Conservation (phyloP, 2,888 invertebrate genomes). For the Carpatolechia fugitivella region DNA sequence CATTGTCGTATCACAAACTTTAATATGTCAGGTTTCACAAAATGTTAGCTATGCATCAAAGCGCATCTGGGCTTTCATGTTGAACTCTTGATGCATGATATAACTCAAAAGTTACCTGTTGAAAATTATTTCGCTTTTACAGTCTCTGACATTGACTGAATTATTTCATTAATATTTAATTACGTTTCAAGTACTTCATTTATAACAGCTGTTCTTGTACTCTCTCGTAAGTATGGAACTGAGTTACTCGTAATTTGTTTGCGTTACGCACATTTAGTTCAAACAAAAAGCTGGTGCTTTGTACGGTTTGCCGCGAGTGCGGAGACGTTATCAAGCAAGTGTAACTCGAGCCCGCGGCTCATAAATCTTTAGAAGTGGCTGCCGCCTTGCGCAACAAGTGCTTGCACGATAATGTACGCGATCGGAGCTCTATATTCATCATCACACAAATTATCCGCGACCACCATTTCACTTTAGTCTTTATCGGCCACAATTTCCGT, state of each 20-base stretch:
- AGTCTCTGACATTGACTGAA: no score
- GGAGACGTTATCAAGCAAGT: constrained; percentile 59
- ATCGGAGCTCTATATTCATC: constrained; percentile 40
- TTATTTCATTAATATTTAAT: no score
- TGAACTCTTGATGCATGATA: no score
- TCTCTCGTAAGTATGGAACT: background rate
- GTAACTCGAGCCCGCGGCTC: constrained; percentile 62
- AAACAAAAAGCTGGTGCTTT: constrained; percentile 44
- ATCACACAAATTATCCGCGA: constrained; percentile 16
- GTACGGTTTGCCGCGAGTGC: constrained; percentile 46
- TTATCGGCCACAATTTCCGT: background rate
- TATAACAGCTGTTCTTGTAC: constrained; percentile 3
- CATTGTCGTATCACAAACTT: background rate
- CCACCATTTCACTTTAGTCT: background rate
- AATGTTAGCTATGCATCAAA: background rate
- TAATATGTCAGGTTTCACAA: background rate
- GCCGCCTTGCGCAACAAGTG: constrained; percentile 65
- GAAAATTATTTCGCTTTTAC: background rate
- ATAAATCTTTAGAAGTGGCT: constrained; percentile 65
- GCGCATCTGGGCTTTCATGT: no score
- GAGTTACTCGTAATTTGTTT: constrained; percentile 35
- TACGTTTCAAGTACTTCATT: background rate
- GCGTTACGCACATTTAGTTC: constrained; percentile 39
- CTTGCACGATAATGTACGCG: constrained; percentile 45
- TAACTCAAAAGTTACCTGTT: no score